These are phyloP conservation scores for Dermochelys coriacea DNA, from an alignment of 2,797 vertebrate species.

Conservation along the genomic window DNA sequence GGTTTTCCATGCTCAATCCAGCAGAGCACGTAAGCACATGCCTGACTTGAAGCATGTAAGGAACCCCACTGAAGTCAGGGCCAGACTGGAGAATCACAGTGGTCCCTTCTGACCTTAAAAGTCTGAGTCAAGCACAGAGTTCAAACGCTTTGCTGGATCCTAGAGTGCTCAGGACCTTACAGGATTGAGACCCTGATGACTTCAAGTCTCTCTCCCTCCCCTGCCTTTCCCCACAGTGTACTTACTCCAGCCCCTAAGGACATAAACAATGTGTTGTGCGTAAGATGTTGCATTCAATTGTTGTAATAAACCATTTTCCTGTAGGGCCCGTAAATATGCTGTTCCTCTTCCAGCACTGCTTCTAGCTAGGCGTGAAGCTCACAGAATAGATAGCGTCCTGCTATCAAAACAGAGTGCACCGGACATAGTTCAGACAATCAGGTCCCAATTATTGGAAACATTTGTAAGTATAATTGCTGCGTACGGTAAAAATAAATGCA, in stretches of 20 bases:
- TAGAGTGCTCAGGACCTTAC: background rate
- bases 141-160: background rate
- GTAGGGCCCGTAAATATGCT: slow-evolving; percentile 83
- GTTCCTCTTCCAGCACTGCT: slow-evolving; percentile 86
- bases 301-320: slow-evolving; percentile 30
- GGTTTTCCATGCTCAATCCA: background rate
- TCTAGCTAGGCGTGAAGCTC: slow-evolving; percentile 79
- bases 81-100: background rate
- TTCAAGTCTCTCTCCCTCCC: background rate
- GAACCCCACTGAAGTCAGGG: background rate
- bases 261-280: background rate
- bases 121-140: background rate
- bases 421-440: slow-evolving; percentile 82
- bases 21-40: background rate
- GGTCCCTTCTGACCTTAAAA: background rate
- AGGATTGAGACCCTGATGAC: background rate
- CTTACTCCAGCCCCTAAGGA: background rate
- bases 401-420: slow-evolving; percentile 66
- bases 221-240: background rate
- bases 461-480: slow-evolving; percentile 84
- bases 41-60: too few species aligned
- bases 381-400: slow-evolving; percentile 56
- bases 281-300: accelerated
- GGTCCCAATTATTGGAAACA: slow-evolving; percentile 77
- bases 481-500: background rate